Evolutionary conservation across 2,797 vertebrate genomes (phyloP).

Genomic region (Alosa sapidissima): DNA sequence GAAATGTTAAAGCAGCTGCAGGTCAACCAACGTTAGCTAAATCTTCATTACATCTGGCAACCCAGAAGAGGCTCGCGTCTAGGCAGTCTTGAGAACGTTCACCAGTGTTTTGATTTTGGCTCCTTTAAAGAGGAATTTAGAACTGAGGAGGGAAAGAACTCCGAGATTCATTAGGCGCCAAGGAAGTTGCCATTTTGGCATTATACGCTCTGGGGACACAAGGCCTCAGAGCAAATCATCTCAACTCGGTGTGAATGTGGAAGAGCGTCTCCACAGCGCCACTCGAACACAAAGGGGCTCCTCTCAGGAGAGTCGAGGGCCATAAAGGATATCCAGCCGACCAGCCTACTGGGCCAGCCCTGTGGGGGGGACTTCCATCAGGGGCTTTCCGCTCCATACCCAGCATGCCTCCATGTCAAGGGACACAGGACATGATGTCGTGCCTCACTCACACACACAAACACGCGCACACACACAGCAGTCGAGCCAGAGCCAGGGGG

Average conservation of each 20-base stretch:
- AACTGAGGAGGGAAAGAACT: not conserved
- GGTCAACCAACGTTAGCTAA: no score
- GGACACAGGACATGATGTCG: not conserved
- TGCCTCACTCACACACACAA: not conserved
- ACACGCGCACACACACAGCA: not conserved
- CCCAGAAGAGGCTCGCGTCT: no score
- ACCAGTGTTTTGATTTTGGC: no score
- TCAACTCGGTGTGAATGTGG: not conserved
- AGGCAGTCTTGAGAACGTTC: no score
- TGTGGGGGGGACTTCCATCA: not conserved
- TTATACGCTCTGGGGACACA: not conserved
- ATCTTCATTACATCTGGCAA: no score
- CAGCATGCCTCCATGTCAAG: not conserved
- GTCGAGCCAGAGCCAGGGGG: no score
- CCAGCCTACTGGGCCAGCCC: not conserved
- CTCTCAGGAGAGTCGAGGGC: not conserved
- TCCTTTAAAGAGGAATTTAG: not conserved
- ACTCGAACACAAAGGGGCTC: not conserved
- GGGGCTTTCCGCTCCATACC: not conserved
- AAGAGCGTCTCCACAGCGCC: not conserved
- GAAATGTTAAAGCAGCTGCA: no score
- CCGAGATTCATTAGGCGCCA: not conserved
- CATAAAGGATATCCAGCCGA: not conserved
- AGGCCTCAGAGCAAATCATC: not conserved
- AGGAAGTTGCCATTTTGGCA: not conserved